Base-by-base conservation (phyloP, 2,797 vertebrate genomes). In the Labroides dimidiatus region DNA sequence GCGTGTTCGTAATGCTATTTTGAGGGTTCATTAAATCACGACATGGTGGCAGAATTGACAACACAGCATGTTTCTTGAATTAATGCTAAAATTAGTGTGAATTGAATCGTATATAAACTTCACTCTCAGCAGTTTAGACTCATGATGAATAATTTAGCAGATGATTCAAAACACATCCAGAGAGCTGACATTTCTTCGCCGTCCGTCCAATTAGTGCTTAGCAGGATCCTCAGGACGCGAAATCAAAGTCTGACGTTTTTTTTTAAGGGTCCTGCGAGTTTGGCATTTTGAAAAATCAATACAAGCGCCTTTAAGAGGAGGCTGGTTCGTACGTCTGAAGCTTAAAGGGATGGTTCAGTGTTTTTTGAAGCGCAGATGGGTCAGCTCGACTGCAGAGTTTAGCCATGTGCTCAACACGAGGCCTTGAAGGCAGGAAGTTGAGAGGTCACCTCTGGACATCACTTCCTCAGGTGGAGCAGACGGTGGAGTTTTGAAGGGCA, bases 401-500 rank as follows among this genome's bases (percentile, higher is more conserved):
- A 33, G 30, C 30, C 4, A 33, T 5, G 4, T 33, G 30, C 8
- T 24, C 1, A 57, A 13, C n/a, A 7, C 42, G 10, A 42, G 11
- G 37, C 19, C 61, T 62, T 16, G 12, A 56, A 14, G 19, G 45
- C 1, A 41, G 43, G 16, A 75, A 49, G 43, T 30, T 7, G 5
- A 61, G 60, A 79, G 72, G 76, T 84, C 68, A 75, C 45, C 39
- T 4, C 27, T 54, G 63, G 23, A 48, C 67, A 37, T 69, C 64
- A 24, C 61, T 15, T 50, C 24, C 54, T 70, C 71, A 60, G 78
- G 63, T 75, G 59, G 10, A 16, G 19, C n/a, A 30, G 57, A 21
- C 27, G 27, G 24, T 16, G 2, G 43, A 60, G 57, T 50, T 50
- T 59, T 51, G 75, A 69, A 69, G 62, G 76, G 69, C 52, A 16